A percentile compares a stretch with the other conserved stretches of the same genome.
phyloP scores from a whole-genome alignment of 2,888 invertebrate genomes.

The Portevinia maculata region DNA sequence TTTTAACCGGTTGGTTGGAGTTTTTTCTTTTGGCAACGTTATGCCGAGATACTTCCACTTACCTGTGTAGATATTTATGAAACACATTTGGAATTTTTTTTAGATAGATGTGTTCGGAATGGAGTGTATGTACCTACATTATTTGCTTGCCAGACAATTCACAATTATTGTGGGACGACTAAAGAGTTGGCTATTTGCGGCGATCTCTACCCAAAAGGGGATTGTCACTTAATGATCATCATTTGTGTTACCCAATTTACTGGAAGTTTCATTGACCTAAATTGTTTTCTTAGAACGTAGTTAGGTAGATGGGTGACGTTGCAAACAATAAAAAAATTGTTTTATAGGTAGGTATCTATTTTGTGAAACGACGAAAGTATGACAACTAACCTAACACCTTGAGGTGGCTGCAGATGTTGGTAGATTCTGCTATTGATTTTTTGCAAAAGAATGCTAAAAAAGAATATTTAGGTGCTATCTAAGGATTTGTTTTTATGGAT shows the following conservation, averaged over 20 bases:
- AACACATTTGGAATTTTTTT: background rate
- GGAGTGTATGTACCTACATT: background rate
- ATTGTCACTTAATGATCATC: conserved; percentile 29
- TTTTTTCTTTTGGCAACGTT: conserved; percentile 8
- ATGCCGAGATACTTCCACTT: background rate
- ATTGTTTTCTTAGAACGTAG: background rate
- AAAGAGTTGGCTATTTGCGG: background rate
- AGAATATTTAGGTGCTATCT: too few species aligned
- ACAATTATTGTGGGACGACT: conserved; percentile 27
- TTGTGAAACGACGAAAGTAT: too few species aligned
- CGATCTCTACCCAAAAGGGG: background rate
- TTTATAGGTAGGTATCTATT: too few species aligned
- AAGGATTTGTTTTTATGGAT: too few species aligned
- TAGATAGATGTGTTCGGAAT: too few species aligned
- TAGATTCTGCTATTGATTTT: too few species aligned
- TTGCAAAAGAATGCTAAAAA: too few species aligned
- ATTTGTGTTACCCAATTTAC: conserved; percentile 2
- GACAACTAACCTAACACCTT: too few species aligned
- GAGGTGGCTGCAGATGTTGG: too few species aligned
- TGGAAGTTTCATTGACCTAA: conserved; percentile 33
- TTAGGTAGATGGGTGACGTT: too few species aligned
- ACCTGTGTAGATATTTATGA: conserved; percentile 7
- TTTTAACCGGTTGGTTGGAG: conserved; percentile 27
- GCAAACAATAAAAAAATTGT: too few species aligned
- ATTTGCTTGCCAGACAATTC: background rate